These are phyloP conservation scores for Choristoneura rosaceana DNA, from an alignment of 2,888 invertebrate species.

Conservation along the genomic window DNA sequence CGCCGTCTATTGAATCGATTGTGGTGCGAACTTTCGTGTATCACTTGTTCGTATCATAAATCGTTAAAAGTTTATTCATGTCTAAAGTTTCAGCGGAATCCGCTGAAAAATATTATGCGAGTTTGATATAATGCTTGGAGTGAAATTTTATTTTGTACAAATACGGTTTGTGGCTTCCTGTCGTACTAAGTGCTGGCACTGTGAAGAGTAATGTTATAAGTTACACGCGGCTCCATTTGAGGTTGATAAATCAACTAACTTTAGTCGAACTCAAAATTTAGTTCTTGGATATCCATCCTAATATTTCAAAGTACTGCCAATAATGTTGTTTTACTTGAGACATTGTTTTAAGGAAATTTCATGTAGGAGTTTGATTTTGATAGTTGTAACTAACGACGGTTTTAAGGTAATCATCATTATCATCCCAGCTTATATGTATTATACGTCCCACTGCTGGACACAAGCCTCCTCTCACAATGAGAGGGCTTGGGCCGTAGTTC, in stretches of 20 bases:
- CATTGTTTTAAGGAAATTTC: neutral
- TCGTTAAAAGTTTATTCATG: constrained; percentile 66
- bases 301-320: neutral
- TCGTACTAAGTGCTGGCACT: constrained; percentile 28
- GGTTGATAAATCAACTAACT: constrained; percentile 17
- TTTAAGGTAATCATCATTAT: too few relatives aligned
- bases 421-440: too few relatives aligned
- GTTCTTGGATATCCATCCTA: neutral
- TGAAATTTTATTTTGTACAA: constrained; percentile 35
- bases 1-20: constrained; percentile 49
- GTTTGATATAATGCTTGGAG: constrained; percentile 34
- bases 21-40: constrained; percentile 50
- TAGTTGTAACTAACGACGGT: neutral
- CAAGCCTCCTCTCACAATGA: too few relatives aligned
- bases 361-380: neutral
- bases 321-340: neutral
- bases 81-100: constrained; percentile 35
- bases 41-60: constrained; percentile 61
- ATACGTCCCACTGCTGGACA: too few relatives aligned
- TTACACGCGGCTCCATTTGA: constrained; percentile 8
- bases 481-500: too few relatives aligned
- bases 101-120: constrained; percentile 39
- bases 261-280: neutral
- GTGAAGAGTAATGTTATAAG: constrained; percentile 16
- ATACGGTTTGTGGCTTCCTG: constrained; percentile 31